Evolutionary conservation across 2,113 vertebrate species (phyloP).

Genomic region (Thymallus thymallus): DNA sequence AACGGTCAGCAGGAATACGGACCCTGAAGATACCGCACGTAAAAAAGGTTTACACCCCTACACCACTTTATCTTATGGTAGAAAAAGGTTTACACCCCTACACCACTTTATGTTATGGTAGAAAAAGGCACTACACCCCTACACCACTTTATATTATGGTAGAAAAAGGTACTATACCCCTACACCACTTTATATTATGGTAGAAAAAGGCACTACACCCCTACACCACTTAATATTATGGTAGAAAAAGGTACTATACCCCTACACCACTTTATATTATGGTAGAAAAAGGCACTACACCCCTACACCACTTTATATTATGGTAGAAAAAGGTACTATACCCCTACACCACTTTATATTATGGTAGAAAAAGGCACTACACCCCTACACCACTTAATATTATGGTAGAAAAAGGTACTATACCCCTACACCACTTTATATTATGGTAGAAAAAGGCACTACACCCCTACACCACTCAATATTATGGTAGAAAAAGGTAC

Average conservation of each 20-base stretch:
- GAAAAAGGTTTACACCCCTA: too few species aligned
- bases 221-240: not conserved
- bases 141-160: not conserved
- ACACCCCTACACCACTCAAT: not conserved
- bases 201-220: slow-evolving; percentile 47
- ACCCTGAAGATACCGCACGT: slow-evolving; percentile 90
- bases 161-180: slow-evolving; percentile 16
- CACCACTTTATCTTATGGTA: not conserved
- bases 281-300: slow-evolving; percentile 47
- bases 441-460: slow-evolving; percentile 48
- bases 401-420: slow-evolving; percentile 18
- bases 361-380: slow-evolving; percentile 47
- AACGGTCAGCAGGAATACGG: slow-evolving; percentile 91
- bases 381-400: not conserved
- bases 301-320: not conserved
- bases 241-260: slow-evolving; percentile 15
- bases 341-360: not conserved
- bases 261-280: not conserved
- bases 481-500: slow-evolving; percentile 17
- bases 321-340: slow-evolving; percentile 17
- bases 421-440: not conserved
- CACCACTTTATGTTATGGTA: too few species aligned
- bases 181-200: not conserved
- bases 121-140: slow-evolving; percentile 78
- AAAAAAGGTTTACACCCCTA: slow-evolving; percentile 85